phyloP scores from a whole-genome alignment of 2,888 invertebrate species.

The Ethmia dodecea region DNA sequence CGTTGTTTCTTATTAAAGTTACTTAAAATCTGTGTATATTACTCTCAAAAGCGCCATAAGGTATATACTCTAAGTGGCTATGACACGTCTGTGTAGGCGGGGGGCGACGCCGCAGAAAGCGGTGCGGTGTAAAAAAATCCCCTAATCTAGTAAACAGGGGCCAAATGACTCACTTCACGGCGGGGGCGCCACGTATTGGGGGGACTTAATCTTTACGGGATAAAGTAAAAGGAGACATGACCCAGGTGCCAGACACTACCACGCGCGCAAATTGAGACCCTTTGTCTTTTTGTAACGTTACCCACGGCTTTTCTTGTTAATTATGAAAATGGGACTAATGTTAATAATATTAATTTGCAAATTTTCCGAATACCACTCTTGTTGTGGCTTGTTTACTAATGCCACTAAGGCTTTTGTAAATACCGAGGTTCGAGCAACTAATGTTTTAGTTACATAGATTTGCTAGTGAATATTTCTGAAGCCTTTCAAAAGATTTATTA shows the following conservation, averaged over 20 bases:
- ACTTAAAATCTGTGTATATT: slow-evolving; percentile 41
- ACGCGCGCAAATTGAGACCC: slow-evolving; percentile 57
- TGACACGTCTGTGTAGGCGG: slow-evolving; percentile 52
- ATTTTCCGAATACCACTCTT: slow-evolving; percentile 5
- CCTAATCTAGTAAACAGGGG: slow-evolving; percentile 76
- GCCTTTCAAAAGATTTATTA: no score
- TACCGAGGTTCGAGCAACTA: neutral
- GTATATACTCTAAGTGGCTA: slow-evolving; percentile 39
- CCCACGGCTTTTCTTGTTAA: slow-evolving; percentile 47
- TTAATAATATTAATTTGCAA: slow-evolving; percentile 41
- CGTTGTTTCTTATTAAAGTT: slow-evolving; percentile 4
- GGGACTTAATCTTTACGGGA: slow-evolving; percentile 74
- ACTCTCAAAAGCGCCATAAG: slow-evolving; percentile 46
- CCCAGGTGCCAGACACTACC: slow-evolving; percentile 62
- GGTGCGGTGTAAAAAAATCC: slow-evolving; percentile 70
- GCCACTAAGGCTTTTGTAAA: slow-evolving; percentile 1
- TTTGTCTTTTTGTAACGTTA: slow-evolving; percentile 56
- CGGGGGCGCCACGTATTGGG: slow-evolving; percentile 60
- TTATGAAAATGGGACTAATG: slow-evolving; percentile 55
- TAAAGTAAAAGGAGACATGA: slow-evolving; percentile 75
- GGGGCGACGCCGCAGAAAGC: slow-evolving; percentile 47
- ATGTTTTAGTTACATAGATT: neutral
- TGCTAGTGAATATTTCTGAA: no score
- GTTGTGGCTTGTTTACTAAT: slow-evolving; percentile 6
- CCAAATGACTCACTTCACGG: slow-evolving; percentile 73